These are phyloP conservation scores for Zophobas atratus DNA, from an alignment of 1,140 invertebrate genomes.

Conservation along the genomic window DNA sequence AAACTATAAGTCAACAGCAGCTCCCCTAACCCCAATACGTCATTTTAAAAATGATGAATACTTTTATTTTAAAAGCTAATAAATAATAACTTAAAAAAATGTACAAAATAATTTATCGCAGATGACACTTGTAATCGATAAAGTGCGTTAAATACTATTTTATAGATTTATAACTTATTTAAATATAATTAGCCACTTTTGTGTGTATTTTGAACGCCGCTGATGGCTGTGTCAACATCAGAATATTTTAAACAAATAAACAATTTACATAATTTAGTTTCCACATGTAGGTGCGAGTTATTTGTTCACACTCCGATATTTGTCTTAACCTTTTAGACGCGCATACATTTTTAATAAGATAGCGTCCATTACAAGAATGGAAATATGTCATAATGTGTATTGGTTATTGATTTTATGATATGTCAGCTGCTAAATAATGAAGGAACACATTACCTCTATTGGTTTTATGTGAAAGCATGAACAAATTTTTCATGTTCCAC, in stretches of 20 bases:
- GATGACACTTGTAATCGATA: background rate
- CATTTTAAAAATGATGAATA: constrained; percentile 13
- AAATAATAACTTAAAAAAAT: constrained; percentile 4
- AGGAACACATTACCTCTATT: constrained; percentile 61
- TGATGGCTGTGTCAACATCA: too few species aligned
- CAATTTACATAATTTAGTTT: too few species aligned
- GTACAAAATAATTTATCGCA: background rate
- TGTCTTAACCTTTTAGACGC: too few species aligned
- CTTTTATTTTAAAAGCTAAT: background rate
- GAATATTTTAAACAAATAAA: too few species aligned
- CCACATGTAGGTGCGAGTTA: too few species aligned
- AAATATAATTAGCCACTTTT: too few species aligned
- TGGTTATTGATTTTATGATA: constrained; percentile 37
- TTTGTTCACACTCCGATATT: too few species aligned
- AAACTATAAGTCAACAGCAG: constrained; percentile 9
- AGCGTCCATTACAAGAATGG: background rate
- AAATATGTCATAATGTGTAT: constrained; percentile 9
- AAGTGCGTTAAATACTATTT: too few species aligned
- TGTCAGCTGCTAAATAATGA: constrained; percentile 59
- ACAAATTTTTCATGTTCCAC: constrained; percentile 63
- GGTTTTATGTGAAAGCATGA: constrained; percentile 63
- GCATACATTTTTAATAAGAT: background rate
- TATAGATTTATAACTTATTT: too few species aligned
- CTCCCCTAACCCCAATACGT: constrained; percentile 11
- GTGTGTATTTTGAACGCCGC: too few species aligned